These are phyloP conservation scores for Xiphophorus hellerii DNA, from an alignment of 2,113 vertebrate species.

Conservation along the genomic window DNA sequence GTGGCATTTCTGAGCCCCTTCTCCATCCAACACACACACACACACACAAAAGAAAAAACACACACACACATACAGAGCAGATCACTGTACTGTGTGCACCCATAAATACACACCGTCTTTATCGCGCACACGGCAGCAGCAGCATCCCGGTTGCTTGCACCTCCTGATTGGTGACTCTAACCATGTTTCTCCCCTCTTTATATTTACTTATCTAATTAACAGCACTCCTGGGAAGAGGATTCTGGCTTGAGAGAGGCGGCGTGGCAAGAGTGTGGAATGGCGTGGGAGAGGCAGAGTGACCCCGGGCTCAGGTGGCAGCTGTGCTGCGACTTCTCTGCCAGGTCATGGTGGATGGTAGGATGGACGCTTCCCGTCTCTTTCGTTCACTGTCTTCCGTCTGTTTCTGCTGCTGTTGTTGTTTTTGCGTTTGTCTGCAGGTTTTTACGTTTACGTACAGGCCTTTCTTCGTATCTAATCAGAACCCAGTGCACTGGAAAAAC, in stretches of 20 bases:
- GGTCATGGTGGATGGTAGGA: constrained; percentile 84
- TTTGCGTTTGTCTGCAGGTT: constrained; percentile 7
- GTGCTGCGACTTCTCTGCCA: constrained; percentile 82
- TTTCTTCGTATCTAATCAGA: not conserved
- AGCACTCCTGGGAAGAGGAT: constrained; percentile 72
- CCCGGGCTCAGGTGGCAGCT: constrained; percentile 83
- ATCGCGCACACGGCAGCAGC: constrained; percentile 46
- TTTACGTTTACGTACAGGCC: not conserved
- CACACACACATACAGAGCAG: constrained; percentile 55
- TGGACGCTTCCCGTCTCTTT: constrained; percentile 54
- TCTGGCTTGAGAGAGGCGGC: constrained; percentile 58
- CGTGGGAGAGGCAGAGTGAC: constrained; percentile 75
- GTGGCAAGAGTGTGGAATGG: constrained; percentile 71
- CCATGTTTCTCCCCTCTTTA: constrained; percentile 44
- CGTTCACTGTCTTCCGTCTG: constrained; percentile 35
- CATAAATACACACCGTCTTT: constrained; percentile 60
- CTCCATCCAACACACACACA: constrained; percentile 57
- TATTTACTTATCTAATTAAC: constrained; percentile 59
- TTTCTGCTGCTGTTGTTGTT: constrained; percentile 15
- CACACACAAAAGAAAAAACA: constrained; percentile 41
- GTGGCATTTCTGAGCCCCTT: constrained; percentile 78
- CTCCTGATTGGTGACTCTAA: constrained; percentile 72
- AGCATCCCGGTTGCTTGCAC: constrained; percentile 58
- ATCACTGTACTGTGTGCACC: constrained; percentile 64
- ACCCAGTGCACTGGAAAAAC: not conserved